Conservation (phyloP, 2,113 vertebrate species). For the Verasper variegatus region DNA sequence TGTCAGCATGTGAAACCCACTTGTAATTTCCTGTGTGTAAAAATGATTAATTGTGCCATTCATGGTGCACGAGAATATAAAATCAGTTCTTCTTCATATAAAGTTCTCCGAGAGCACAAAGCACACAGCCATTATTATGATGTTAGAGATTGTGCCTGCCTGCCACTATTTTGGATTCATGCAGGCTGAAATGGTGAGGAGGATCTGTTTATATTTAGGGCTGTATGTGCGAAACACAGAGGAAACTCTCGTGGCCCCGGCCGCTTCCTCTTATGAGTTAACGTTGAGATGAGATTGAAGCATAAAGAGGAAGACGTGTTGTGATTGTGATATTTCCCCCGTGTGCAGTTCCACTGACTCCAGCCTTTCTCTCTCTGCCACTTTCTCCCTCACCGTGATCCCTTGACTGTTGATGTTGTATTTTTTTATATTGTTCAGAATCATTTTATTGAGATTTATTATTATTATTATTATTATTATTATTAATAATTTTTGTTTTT, state of each 20-base stretch:
- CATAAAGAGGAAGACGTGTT: constrained; percentile 37
- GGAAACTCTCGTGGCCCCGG: background rate
- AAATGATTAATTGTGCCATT: background rate
- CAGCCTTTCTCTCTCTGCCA: constrained; percentile 11
- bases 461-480: background rate
- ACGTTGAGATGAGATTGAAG: constrained; percentile 23
- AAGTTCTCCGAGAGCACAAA: constrained; percentile 13
- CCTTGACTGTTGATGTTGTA: constrained; percentile 1
- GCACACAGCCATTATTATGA: background rate
- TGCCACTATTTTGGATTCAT: constrained; percentile 1
- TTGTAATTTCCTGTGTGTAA: background rate
- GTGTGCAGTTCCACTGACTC: background rate
- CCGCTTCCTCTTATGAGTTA: constrained; percentile 51
- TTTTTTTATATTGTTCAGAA: constrained; percentile 1
- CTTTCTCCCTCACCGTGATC: background rate
- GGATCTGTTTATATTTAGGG: background rate
- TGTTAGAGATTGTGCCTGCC: background rate
- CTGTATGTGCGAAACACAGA: background rate
- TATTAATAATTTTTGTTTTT: background rate
- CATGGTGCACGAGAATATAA: background rate
- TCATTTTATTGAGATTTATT: background rate
- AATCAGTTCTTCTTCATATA: too few species aligned
- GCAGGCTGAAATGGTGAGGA: background rate
- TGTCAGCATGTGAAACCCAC: background rate
- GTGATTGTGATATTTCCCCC: background rate